Base-by-base conservation (phyloP, 2,888 invertebrate genomes). In the Nycteola revayana region DNA sequence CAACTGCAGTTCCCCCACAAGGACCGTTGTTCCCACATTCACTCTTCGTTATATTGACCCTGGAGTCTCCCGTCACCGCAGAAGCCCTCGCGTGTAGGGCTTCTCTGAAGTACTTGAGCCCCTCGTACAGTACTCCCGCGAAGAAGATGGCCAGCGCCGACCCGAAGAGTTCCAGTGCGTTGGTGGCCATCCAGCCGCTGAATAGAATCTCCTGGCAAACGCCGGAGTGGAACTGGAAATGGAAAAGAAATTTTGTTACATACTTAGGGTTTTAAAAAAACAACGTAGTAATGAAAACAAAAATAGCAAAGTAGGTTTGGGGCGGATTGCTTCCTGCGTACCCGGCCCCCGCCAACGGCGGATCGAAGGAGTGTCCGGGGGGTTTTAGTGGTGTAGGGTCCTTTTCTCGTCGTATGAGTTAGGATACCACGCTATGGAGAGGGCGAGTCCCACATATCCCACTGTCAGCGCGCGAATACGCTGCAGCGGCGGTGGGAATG, bases 81-180 rank as follows among this genome's bases (percentile, higher is more conserved):
- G 73, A 63, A 18, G 75, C 75, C 1, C 74, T 49, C 3, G 75
- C 57, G 54, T 86, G 84, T 7, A 88, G 65, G 4, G 81, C 81
- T 55, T 91, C 91, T 0, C 92, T 75, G 64, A 88, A 94, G 85
- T 96, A 97, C 87, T 98, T 99, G 1, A 99, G 91, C 0, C 96
- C 97, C 84, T 99, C 99, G 74, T 98, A 99, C n/a, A 97, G 86
- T 10, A 97, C 92, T 0, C 96, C 95, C 69, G 98, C 92, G 29
- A 96, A 90, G 79, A 98, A 95, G 56, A 99, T 94, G 27, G 94
- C 95, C 33, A 98, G 86, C 72, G 96, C 95, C 0, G 98, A 98
- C 0, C 95, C 94, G 23, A 97, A 90, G 58, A 99, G 91, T 50
- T 95, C 94, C 36, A 94, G 91, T 8, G 92, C 86, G 3, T 92